Evolutionary conservation across 2,888 invertebrate species (phyloP), one percentile per base, ranked within the genome.

Genomic region (Agrotis ipsilon): DNA sequence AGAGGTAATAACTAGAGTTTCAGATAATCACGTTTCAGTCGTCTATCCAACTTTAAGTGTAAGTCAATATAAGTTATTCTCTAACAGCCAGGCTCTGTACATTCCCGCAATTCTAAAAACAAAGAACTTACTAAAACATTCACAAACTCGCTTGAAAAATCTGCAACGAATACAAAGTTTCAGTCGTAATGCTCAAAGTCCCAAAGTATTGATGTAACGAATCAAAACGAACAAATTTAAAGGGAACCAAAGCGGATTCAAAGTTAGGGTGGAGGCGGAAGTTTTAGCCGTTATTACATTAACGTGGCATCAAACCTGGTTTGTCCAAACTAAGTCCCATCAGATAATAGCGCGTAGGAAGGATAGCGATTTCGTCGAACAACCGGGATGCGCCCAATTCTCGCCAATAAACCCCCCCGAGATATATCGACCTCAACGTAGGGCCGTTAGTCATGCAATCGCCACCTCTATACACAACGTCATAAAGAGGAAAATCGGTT

Each of bases 371-470:
- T 94, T 93, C 91, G 92, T 90, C 91, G 91, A 92, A 93, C 94
- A 94, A 92, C 94, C 96, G 96, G 96, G 96, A 96, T 95, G 95
- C 94, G 94, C 94, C 95, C 94, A 96, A 96, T 96, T 96, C 94
- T 93, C 93, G 92, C 93, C 94, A 96, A 95, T 96, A 94, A 95
- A 94, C 94, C 92, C 92, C 93, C 93, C 92, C 90, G 91, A 93
- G 89, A 91, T 92, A 88, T 93, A 94, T 94, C 92, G 92, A 92
- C 91, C 91, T 91, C 89, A 89, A 86, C 87, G 81, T 86, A 88
- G 87, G 81, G 79, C 85, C 81, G 82, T 80, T 86, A 83, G 84
- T 88, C 90, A 90, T 73, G 85, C 93, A 85, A 94, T 91, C 90
- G 88, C 87, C 92, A 89, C 91, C 92, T 93, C 88, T 94, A 93